Evolutionary conservation across 1,140 invertebrate species (phyloP), one percentile per base, ranked within the genome.

Genomic region (Ips nitidus): DNA sequence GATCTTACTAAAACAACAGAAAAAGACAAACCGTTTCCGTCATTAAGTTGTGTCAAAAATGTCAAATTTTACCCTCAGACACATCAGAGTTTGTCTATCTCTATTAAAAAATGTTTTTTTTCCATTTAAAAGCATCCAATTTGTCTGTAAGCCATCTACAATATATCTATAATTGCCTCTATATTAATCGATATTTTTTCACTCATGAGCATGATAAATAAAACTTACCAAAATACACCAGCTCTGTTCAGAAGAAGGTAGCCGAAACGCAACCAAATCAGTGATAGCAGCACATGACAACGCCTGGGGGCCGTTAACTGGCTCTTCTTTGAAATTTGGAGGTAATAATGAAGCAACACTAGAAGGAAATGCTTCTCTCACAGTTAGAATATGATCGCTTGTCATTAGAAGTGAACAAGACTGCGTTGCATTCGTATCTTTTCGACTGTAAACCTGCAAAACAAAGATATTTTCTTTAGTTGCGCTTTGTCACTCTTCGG

Each of bases 351-450:
- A 74, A 59, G 56, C 74, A 3, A 77, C 74, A 40, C 45, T 82
- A 77, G 41, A 78, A 1, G 85, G 82, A 75, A 88, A 87, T 36
- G 86, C 86, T 80, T 92, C 90, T 60, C 89, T 86, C 73, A 90
- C 86, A 38, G 90, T 86, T 8, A 92, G 81, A 38, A 92, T 81
- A 78, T 90, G 89, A 66, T 86, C 84, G 59, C 84, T 84, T 1
- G 89, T 90, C 55, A 90, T 82, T 6, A 91, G 80, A 50, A 89
- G 79, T 71, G 88, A 90, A 74, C 90, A 91, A 2, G 88, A 85
- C 39, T 88, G 75, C 1, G 86, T 84, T 69, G 83, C 81, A 52
- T 81, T 82, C 53, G 82, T 84, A 61, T 87, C 85, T 8, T 83
- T 71, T 52, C 74, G 56, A 55, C 66, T 76, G 53, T 79, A 78